Percentiles rank a stretch among this genome's conserved stretches.
phyloP scores from a whole-genome alignment of 2,888 invertebrate genomes.

The Dasysyrphus tricinctus region DNA sequence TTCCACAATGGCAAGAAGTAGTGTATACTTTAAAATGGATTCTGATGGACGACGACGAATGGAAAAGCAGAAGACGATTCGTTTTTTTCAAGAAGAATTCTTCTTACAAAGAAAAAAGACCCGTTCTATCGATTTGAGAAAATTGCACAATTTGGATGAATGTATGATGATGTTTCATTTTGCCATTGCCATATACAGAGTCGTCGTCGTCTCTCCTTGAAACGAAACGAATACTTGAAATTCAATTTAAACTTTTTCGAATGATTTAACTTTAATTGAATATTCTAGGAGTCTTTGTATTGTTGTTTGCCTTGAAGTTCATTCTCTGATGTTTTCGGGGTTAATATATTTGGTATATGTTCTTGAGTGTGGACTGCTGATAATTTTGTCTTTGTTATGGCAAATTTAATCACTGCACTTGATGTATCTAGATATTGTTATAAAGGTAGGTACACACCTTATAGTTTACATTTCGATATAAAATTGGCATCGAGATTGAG shows the following conservation, averaged over 20 bases:
- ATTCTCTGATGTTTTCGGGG: not conserved
- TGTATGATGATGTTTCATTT: conserved; percentile 56
- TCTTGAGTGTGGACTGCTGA: not conserved
- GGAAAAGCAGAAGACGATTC: not conserved
- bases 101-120: conserved; percentile 4
- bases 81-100: not conserved
- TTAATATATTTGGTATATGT: not conserved
- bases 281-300: conserved; percentile 33
- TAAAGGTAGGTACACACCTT: not conserved
- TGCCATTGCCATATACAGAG: not conserved
- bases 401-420: not conserved
- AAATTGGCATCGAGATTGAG: not conserved
- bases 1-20: conserved; percentile 31
- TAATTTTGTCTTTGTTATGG: not conserved
- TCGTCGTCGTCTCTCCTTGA: not conserved
- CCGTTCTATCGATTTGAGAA: conserved; percentile 24
- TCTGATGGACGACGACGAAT: conserved; percentile 13
- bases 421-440: not conserved
- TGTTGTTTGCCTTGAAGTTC: conserved; percentile 33
- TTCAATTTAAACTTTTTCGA: conserved; percentile 73
- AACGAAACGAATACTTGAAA: conserved; percentile 52
- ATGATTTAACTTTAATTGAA: conserved; percentile 70
- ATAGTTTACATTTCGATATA: not conserved
- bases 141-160: conserved; percentile 38
- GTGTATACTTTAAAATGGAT: conserved; percentile 10